Conservation (phyloP, 2,888 invertebrate species). For the Chloromyia formosa region DNA sequence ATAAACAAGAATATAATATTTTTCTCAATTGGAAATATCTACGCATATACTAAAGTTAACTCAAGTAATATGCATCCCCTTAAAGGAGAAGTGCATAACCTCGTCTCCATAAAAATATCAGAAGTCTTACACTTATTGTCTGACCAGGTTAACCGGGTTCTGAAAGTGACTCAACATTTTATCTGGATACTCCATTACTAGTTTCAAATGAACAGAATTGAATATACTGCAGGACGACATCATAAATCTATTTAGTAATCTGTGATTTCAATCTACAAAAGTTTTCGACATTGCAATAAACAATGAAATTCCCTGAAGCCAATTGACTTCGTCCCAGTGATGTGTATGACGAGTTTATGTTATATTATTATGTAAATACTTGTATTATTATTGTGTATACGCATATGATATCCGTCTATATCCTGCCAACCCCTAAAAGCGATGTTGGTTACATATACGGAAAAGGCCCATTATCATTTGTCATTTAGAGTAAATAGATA, state of each 20-base stretch:
- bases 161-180: neutral
- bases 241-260: slow-evolving; percentile 1
- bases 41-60: too few species aligned
- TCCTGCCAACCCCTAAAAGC: neutral
- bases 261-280: neutral
- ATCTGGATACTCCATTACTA: slow-evolving; percentile 2
- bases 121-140: neutral
- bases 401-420: neutral
- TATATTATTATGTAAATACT: too few species aligned
- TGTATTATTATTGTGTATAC: too few species aligned
- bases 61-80: too few species aligned
- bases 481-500: slow-evolving; percentile 33
- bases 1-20: too few species aligned
- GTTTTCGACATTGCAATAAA: too few species aligned
- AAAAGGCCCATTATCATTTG: slow-evolving; percentile 39
- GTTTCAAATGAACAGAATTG: too few species aligned
- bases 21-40: too few species aligned
- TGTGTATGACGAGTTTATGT: neutral
- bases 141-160: neutral
- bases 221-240: neutral
- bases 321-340: neutral
- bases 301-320: neutral
- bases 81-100: neutral
- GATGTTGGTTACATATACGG: slow-evolving; percentile 24
- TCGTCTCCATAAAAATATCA: neutral